These are phyloP conservation scores for Cyprinodon diabolis DNA, from an alignment of 2,797 vertebrate species.

Conservation along the genomic window DNA sequence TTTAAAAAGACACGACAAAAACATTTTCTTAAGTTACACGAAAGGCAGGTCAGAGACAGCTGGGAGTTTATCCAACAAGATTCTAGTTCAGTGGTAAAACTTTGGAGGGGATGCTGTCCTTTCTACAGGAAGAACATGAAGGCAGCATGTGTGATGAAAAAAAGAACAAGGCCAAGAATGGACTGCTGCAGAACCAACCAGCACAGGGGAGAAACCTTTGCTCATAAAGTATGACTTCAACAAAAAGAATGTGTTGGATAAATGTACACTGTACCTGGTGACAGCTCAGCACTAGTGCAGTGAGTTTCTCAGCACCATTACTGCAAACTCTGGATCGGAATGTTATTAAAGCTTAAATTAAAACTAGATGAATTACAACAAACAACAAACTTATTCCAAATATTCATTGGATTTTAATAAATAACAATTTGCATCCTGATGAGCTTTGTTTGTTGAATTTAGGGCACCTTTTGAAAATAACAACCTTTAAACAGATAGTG, in stretches of 20 bases:
- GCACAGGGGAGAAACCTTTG: neutral
- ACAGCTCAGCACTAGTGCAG: neutral
- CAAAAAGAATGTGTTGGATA: neutral
- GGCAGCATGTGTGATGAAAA: slow-evolving; percentile 6
- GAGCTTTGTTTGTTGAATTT: neutral
- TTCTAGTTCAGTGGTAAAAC: neutral
- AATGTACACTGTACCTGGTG: neutral
- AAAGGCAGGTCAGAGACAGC: neutral
- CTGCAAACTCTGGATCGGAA: neutral
- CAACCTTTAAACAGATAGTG: too few species aligned
- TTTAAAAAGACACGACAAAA: neutral
- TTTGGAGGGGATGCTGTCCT: slow-evolving; percentile 2
- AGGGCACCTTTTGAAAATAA: too few species aligned
- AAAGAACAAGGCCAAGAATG: slow-evolving; percentile 1
- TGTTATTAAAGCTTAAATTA: neutral
- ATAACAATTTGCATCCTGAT: neutral
- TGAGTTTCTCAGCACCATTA: neutral
- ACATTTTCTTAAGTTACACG: neutral
- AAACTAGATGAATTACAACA: neutral
- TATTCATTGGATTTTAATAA: neutral
- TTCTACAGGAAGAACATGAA: neutral
- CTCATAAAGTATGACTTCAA: slow-evolving; percentile 9
- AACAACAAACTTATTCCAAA: too few species aligned
- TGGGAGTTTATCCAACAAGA: slow-evolving; percentile 1
- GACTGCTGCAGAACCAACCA: neutral